Base-by-base conservation (phyloP, 1,140 invertebrate species). In the Onthophagus taurus region DNA sequence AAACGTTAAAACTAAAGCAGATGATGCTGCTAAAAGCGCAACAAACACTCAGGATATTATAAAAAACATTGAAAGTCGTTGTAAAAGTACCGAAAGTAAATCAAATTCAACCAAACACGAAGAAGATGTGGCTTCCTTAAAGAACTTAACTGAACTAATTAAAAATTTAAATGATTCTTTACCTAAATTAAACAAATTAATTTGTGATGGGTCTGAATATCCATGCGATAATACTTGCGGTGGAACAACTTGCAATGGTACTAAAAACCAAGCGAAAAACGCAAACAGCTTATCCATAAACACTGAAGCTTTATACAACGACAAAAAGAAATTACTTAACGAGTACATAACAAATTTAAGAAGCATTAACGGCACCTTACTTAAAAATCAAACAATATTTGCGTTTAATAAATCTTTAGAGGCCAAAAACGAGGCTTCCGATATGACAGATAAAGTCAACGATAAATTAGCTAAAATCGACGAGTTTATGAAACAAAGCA, bases 201-300 rank as follows among this genome's bases (percentile, higher is more conserved):
- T 98, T 62, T 97, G 94, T 68, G 92, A 89, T 49, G 78, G 81
- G 54, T 75, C 72, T 20, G 79, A 88, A 55, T 38, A 33, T 39
- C 82, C 83, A 26, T 97, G 94, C 65, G 90, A 96, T 60, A 63
- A 66, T 37, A 72, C 91, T 20, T 98, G 94, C 69, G 94, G 94
- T 23, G 94, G 94, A 13, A 93, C 90, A 29, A 90, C 89, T 0
- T 98, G 94, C 67, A n/a, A n/a, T n/a, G 93, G 93, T 2, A 88
- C 93, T 16, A 77, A 90, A 3, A 85, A 83, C 3, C 89, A 85
- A 58, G 86, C 90, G 3, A 79, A 83, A 46, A 81, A 83, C 59
- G 90, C 93, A 8, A 68, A 93, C 12, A 81, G 83, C 48, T 78
- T 88, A 50, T 88, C 89, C 5, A 83, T 85, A 51, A 77, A 91